Evolutionary conservation across 1,140 invertebrate genomes (phyloP), one percentile per base, ranked within the genome.

Genomic region (Littorina saxatilis): DNA sequence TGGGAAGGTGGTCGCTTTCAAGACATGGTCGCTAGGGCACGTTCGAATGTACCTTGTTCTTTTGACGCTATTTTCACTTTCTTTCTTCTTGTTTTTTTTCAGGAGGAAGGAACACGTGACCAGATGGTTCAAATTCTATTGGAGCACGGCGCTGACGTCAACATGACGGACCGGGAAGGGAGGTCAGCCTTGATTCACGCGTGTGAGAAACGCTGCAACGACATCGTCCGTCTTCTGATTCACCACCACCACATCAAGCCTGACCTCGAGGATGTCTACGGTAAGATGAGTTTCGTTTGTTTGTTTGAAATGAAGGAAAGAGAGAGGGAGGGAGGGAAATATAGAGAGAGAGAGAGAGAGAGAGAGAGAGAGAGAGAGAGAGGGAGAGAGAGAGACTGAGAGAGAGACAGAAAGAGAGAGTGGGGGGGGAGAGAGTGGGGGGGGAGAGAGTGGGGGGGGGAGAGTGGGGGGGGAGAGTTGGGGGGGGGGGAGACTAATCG

Each of bases 191-290:
- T 91, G 37, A 90, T 88, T 63, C 88, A 90, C 80, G 90, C 90
- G 0, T 91, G 90, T 78, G 87, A 91, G 80, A 84, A 85, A 74
- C 83, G 88, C 35, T 91, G 90, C 76, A 91, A 91, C 68, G 90
- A 91, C 79, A 83, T 91, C 20, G 87, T 91, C 27, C 73, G 84
- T 11, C 88, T 91, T 11, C 83, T 91, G 0, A 85, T 91, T 15
- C 88, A 88, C 61, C 86, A 89, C 55, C 83, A 86, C 47, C 87
- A 90, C 68, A 86, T 91, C 17, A 86, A 88, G 50, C 90, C 90
- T 0, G 90, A 91, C 68, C 78, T 89, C 2, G 80, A 84, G 9
- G 90, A 91, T 72, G 82, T 83, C 20, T 81, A 88, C 50, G 90
- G 89, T 91, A 82, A 79, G 79, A 20, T 58, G 55, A 23, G 20